Percentiles rank a stretch among this genome's conserved stretches.
These are phyloP conservation scores for Recurvirostra avosetta DNA, from an alignment of 2,113 vertebrate genomes.

Conservation along the genomic window DNA sequence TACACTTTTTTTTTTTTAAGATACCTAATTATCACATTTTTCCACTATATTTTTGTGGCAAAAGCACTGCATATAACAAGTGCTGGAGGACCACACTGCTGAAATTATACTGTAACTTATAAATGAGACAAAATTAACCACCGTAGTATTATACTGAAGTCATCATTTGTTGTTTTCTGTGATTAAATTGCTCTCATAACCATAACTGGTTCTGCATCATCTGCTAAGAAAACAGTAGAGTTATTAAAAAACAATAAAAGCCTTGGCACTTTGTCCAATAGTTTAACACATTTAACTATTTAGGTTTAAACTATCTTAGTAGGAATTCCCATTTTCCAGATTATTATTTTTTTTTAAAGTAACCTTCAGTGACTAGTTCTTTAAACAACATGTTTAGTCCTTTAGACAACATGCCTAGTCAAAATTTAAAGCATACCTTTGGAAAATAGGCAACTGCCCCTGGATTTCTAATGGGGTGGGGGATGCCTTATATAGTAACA, in stretches of 20 bases:
- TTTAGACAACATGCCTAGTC: neutral
- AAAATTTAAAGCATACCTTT: neutral
- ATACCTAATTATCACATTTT: fast-evolving
- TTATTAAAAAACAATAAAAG: constrained; percentile 58
- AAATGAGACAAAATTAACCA: constrained; percentile 6
- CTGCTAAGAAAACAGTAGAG: constrained; percentile 52
- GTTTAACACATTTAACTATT: neutral
- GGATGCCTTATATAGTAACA: neutral
- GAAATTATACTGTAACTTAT: neutral
- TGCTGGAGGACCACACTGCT: neutral
- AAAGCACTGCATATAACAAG: neutral
- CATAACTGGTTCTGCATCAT: constrained; percentile 50
- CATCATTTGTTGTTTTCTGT: constrained; percentile 56
- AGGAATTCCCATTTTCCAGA: neutral
- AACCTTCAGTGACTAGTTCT: neutral
- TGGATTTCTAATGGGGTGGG: neutral
- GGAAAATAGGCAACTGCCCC: neutral
- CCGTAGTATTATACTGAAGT: neutral
- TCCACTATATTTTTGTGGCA: neutral
- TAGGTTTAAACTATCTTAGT: neutral
- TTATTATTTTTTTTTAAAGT: neutral
- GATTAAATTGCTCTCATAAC: constrained; percentile 56
- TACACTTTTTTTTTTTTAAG: neutral
- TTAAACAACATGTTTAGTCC: neutral
- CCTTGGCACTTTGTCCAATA: neutral